phyloP scores from a whole-genome alignment of 2,797 vertebrate species.

The Pygocentrus nattereri region DNA sequence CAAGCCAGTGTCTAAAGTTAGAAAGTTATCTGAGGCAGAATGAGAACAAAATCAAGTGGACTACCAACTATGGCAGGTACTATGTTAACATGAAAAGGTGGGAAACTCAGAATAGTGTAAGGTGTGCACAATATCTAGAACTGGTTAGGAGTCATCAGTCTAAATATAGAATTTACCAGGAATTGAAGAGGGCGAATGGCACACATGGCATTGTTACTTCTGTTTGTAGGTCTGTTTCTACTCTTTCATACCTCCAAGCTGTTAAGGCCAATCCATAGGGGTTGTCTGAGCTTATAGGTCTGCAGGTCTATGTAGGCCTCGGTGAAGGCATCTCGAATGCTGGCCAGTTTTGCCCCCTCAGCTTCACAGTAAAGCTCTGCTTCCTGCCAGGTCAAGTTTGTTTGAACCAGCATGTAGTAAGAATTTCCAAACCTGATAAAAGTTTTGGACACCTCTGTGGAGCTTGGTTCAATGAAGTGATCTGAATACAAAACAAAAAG shows the following conservation, averaged over 20 bases:
- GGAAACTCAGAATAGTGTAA: too few relatives aligned
- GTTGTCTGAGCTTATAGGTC: conserved; percentile 72
- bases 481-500: conserved; percentile 35
- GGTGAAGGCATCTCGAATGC: conserved; percentile 81
- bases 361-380: conserved; percentile 77
- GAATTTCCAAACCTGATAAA: conserved; percentile 76
- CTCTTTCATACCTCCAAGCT: conserved; percentile 82
- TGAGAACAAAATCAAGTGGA: too few relatives aligned
- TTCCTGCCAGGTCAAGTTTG: conserved; percentile 85
- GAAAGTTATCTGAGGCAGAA: too few relatives aligned
- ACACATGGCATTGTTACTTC: too few relatives aligned
- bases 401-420: conserved; percentile 79
- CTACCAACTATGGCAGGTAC: too few relatives aligned
- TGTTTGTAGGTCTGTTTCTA: neutral
- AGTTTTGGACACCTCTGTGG: conserved; percentile 61
- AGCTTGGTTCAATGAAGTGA: conserved; percentile 55
- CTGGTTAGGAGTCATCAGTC: too few relatives aligned
- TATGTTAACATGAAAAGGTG: too few relatives aligned
- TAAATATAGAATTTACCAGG: too few relatives aligned
- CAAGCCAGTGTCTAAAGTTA: too few relatives aligned
- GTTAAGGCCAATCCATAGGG: conserved; percentile 93
- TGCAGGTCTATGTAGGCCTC: conserved; percentile 83
- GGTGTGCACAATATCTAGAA: too few relatives aligned
- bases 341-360: conserved; percentile 78
- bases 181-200: too few relatives aligned